Percentiles rank a stretch among this genome's conserved stretches.
These are phyloP conservation scores for Diarsia rubi DNA, from an alignment of 2,888 invertebrate genomes.

Conservation along the genomic window DNA sequence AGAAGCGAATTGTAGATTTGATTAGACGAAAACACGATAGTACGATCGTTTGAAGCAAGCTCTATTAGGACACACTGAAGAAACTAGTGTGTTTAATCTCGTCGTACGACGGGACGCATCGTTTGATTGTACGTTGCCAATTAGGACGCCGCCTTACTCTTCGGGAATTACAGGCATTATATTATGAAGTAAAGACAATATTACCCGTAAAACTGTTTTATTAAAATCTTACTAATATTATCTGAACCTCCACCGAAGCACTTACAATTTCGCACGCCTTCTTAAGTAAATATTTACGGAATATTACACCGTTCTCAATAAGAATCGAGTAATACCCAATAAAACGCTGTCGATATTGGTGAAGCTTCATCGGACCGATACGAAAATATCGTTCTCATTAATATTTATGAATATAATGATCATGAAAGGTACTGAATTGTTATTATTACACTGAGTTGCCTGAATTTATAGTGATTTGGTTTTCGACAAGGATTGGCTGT, in stretches of 20 bases:
- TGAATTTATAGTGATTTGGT: conserved; percentile 2
- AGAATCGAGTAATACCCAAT: conserved; percentile 48
- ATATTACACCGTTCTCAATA: conserved; percentile 42
- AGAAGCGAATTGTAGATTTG: too few relatives aligned
- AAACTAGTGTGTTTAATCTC: too few relatives aligned
- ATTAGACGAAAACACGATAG: too few relatives aligned
- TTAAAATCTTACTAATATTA: conserved; percentile 10
- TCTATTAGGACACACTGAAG: too few relatives aligned
- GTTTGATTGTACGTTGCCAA: too few relatives aligned
- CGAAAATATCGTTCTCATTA: conserved; percentile 61
- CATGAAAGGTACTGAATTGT: conserved; percentile 16
- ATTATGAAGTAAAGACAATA: not conserved
- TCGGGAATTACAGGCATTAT: too few relatives aligned
- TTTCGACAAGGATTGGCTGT: not conserved
- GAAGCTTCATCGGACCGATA: conserved; percentile 38
- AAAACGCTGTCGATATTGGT: conserved; percentile 40
- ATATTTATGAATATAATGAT: conserved; percentile 66
- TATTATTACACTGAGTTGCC: conserved; percentile 2
- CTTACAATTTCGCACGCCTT: conserved; percentile 26
- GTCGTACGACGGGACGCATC: too few relatives aligned
- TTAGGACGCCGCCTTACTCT: too few relatives aligned
- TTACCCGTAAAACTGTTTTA: conserved; percentile 25
- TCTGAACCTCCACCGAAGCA: conserved; percentile 1
- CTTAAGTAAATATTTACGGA: conserved; percentile 47
- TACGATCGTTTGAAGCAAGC: too few relatives aligned